phyloP scores from a whole-genome alignment of 2,888 invertebrate species.

The Caprella mutica region DNA sequence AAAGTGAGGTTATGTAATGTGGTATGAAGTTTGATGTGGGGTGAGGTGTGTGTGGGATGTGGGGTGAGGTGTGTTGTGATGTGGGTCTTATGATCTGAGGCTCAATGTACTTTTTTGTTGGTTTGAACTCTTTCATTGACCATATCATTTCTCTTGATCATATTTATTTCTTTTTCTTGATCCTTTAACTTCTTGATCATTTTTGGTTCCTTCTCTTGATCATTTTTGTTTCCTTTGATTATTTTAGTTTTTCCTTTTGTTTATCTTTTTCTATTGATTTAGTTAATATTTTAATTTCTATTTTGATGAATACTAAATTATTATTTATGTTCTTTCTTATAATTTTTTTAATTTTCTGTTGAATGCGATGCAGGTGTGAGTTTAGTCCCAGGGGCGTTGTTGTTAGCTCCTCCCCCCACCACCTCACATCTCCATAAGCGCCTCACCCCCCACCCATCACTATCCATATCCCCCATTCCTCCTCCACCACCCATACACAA shows the following conservation, averaged over 20 bases:
- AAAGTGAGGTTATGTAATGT: too few species aligned
- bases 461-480: background rate
- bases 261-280: background rate
- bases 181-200: background rate
- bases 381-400: too few species aligned
- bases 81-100: slow-evolving; percentile 15
- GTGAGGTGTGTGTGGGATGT: too few species aligned
- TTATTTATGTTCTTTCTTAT: background rate
- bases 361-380: too few species aligned
- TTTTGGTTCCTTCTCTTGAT: background rate
- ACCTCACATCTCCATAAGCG: background rate
- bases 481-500: background rate
- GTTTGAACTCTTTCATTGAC: too few species aligned
- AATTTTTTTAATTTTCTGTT: background rate
- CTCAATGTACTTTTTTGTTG: background rate
- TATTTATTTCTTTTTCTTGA: background rate
- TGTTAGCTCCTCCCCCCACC: background rate
- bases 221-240: background rate
- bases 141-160: background rate
- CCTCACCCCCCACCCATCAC: slow-evolving; percentile 2
- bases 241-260: background rate
- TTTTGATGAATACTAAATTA: background rate
- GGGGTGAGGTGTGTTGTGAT: slow-evolving; percentile 13
- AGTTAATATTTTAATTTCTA: background rate
- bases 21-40: too few species aligned